Evolutionary conservation across 2,888 invertebrate genomes (phyloP), one percentile per base, ranked within the genome.

Genomic region (Tortrix viridana): DNA sequence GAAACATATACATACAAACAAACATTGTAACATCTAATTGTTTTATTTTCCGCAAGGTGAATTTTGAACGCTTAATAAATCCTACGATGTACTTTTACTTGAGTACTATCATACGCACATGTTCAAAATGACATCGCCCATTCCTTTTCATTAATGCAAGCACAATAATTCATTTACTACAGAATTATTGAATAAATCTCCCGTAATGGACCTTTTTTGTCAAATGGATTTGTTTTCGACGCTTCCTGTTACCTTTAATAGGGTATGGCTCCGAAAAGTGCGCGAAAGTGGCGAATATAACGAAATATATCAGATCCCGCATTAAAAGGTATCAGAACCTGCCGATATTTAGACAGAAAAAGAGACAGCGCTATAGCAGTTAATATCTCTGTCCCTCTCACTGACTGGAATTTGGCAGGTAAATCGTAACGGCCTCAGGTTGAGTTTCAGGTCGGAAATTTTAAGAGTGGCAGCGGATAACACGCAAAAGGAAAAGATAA

Each of bases 141-240:
- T 44, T 50, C 16, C 26, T 14, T 41, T 23, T 12, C 48, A 26
- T 46, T 68, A 69, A 74, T 78, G 79, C 77, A 76, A 74, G 70
- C 71, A 65, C 65, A 70, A 71, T 84, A 83, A 85, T 85, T 85
- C 82, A 80, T 87, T 85, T 84, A 80, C 79, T 79, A 76, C 79
- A 85, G 88, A 89, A 85, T 87, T 86, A 89, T 89, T 85, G 80
- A 88, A 89, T 89, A 87, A 86, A 87, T 88, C 88, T 81, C 52
- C 77, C 69, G 77, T 88, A 86, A 87, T 86, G 88, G 86, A 83
- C 77, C 71, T 73, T 79, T 84, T 86, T 81, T 79, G 76, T 52
- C 79, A 84, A 88, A 85, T 84, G 86, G 84, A 81, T 82, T 76
- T 78, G 74, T 77, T 80, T 81, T 76, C 74, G 75, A 76, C 37